Conservation (phyloP, 1,140 invertebrate species). For the Tenebrio molitor region DNA sequence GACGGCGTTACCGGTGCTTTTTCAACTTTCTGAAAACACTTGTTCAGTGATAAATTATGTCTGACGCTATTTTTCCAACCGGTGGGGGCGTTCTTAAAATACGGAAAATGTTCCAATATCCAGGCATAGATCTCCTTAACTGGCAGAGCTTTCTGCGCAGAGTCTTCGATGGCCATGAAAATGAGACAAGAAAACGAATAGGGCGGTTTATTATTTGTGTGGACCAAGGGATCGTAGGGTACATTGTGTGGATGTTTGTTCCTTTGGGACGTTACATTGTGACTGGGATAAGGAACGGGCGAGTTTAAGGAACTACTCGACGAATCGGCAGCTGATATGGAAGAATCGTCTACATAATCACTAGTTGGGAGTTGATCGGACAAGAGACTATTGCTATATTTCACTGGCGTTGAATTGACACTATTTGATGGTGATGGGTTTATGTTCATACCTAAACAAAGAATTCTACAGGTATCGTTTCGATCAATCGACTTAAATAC, state of each 20-base stretch:
- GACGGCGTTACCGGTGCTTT: constrained; percentile 80
- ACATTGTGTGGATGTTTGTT: constrained; percentile 81
- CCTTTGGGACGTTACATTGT: constrained; percentile 60
- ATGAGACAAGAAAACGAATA: constrained; percentile 97
- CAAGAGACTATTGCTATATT: constrained; percentile 54
- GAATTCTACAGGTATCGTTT: neutral
- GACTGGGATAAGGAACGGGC: constrained; percentile 52
- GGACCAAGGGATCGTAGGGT: constrained; percentile 83
- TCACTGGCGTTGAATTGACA: constrained; percentile 61
- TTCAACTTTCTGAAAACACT: constrained; percentile 97
- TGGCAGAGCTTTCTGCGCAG: constrained; percentile 87
- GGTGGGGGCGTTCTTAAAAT: constrained; percentile 95
- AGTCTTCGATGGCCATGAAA: constrained; percentile 97
- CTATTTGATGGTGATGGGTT: constrained; percentile 64
- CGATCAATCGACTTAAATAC: constrained; percentile 62
- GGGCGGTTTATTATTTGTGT: constrained; percentile 90
- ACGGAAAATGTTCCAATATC: constrained; percentile 97
- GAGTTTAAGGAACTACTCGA: constrained; percentile 64
- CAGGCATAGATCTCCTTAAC: constrained; percentile 99
- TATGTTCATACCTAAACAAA: constrained; percentile 58
- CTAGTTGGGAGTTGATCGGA: constrained; percentile 65
- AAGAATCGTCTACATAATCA: constrained; percentile 66
- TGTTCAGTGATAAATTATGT: constrained; percentile 96
- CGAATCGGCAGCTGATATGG: constrained; percentile 63
- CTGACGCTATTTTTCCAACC: constrained; percentile 99